Evolutionary conservation across 2,113 vertebrate species (phyloP).

Genomic region (Oncorhynchus mykiss): DNA sequence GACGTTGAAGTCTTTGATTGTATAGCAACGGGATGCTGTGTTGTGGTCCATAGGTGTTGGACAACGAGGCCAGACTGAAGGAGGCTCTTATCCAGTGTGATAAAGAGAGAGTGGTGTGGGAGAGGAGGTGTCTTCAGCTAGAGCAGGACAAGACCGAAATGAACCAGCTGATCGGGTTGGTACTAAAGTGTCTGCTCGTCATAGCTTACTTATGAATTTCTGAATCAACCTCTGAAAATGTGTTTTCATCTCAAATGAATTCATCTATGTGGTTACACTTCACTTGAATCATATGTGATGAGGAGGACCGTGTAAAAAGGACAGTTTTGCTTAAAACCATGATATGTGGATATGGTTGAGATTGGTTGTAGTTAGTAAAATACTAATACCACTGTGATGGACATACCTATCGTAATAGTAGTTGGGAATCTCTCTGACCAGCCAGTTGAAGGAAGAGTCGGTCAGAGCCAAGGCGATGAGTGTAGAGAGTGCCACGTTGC

Average conservation of each 20-base stretch:
- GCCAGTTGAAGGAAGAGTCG: constrained; percentile 72
- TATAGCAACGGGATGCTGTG: background rate
- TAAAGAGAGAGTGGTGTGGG: constrained; percentile 71
- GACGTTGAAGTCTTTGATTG: background rate
- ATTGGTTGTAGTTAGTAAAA: background rate
- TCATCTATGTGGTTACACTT: no score
- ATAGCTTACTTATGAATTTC: background rate
- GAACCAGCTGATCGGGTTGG: constrained; percentile 74
- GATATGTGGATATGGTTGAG: background rate
- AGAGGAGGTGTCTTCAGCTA: constrained; percentile 68
- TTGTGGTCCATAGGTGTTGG: constrained; percentile 71
- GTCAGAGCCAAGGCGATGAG: constrained; percentile 64
- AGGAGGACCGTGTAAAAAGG: background rate
- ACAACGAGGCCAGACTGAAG: constrained; percentile 68
- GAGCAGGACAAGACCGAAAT: constrained; percentile 68
- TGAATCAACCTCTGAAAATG: background rate
- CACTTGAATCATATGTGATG: no score
- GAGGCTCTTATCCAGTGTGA: constrained; percentile 71
- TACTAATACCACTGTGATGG: background rate
- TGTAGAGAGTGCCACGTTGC: constrained; percentile 68
- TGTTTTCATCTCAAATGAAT: background rate
- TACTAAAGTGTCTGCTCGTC: background rate
- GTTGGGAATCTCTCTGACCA: constrained; percentile 30
- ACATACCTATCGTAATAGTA: background rate
- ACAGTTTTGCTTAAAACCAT: background rate